Evolutionary conservation across 2,888 invertebrate genomes (phyloP).

Genomic region (Tridacna gigas): DNA sequence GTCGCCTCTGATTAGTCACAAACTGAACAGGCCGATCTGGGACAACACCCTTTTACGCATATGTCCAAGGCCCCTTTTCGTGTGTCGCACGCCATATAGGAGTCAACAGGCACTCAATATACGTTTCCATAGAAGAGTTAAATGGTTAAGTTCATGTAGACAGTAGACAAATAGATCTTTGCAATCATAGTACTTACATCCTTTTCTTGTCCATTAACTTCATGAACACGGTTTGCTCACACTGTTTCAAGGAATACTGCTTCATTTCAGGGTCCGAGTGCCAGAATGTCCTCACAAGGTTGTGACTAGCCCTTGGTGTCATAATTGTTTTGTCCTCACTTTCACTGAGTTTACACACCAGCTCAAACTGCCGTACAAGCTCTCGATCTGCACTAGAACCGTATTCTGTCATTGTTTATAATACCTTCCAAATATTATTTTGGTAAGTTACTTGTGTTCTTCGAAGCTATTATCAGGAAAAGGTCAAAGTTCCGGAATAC

Average conservation of each 20-base stretch:
- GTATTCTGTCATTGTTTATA: conserved; percentile 22
- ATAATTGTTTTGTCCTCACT: conserved; percentile 43
- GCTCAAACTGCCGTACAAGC: conserved; percentile 47
- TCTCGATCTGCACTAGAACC: conserved; percentile 45
- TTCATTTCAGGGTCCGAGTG: conserved; percentile 39
- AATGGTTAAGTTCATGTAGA: too few species aligned
- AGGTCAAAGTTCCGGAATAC: too few species aligned
- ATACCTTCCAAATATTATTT: too few species aligned
- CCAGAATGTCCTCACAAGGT: conserved; percentile 53
- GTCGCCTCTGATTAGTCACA: too few species aligned
- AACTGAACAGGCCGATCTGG: too few species aligned
- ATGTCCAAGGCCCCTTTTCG: too few species aligned
- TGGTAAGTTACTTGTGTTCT: too few species aligned
- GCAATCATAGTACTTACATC: conserved; percentile 26
- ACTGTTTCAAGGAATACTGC: conserved; percentile 29
- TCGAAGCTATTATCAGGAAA: too few species aligned
- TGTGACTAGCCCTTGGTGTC: conserved; percentile 46
- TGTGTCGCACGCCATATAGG: too few species aligned
- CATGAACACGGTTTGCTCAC: conserved; percentile 46
- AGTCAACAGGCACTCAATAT: too few species aligned
- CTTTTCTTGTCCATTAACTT: conserved; percentile 41
- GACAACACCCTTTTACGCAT: too few species aligned
- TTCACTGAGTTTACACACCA: conserved; percentile 43
- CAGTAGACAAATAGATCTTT: not conserved
- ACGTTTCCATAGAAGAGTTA: too few species aligned